These are phyloP conservation scores for Centropus unirufus DNA, from an alignment of 2,113 vertebrate genomes.

Conservation along the genomic window DNA sequence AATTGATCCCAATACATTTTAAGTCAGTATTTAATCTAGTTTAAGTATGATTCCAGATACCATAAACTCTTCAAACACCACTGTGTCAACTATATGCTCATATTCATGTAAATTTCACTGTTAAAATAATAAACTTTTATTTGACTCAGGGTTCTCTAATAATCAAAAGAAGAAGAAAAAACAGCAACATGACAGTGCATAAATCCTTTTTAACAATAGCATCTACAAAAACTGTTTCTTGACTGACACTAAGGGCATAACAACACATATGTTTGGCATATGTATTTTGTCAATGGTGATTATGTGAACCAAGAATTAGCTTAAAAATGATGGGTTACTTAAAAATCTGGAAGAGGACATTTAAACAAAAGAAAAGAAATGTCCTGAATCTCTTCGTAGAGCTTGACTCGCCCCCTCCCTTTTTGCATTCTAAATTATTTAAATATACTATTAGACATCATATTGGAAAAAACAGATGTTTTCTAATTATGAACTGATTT, in stretches of 20 bases:
- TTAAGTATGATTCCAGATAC: slow-evolving; percentile 78
- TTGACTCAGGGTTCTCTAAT: slow-evolving; percentile 52
- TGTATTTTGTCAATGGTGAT: slow-evolving; percentile 74
- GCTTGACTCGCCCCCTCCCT: slow-evolving; percentile 42
- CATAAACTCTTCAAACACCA: slow-evolving; percentile 57
- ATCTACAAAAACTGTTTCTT: slow-evolving; percentile 63
- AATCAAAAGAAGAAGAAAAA: slow-evolving; percentile 38
- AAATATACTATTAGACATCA: slow-evolving; percentile 86
- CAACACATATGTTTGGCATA: slow-evolving; percentile 75
- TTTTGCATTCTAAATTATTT: slow-evolving; percentile 86
- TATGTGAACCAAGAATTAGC: slow-evolving; percentile 73
- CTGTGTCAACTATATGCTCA: slow-evolving; percentile 30
- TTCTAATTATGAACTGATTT: slow-evolving; percentile 88
- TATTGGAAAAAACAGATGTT: slow-evolving; percentile 86
- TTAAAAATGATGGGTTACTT: slow-evolving; percentile 69
- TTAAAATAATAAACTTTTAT: slow-evolving; percentile 78
- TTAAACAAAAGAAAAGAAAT: slow-evolving; percentile 70
- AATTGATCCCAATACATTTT: slow-evolving; percentile 76
- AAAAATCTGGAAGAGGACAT: slow-evolving; percentile 54
- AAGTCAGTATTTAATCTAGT: slow-evolving; percentile 71
- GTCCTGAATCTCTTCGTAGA: slow-evolving; percentile 69
- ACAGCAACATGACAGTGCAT: slow-evolving; percentile 57
- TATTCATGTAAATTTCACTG: slow-evolving; percentile 70
- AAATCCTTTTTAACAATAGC: slow-evolving; percentile 76
- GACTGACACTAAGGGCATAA: slow-evolving; percentile 73